Base-by-base conservation (phyloP, 2,113 vertebrate genomes). In the Gambusia holbrooki region DNA sequence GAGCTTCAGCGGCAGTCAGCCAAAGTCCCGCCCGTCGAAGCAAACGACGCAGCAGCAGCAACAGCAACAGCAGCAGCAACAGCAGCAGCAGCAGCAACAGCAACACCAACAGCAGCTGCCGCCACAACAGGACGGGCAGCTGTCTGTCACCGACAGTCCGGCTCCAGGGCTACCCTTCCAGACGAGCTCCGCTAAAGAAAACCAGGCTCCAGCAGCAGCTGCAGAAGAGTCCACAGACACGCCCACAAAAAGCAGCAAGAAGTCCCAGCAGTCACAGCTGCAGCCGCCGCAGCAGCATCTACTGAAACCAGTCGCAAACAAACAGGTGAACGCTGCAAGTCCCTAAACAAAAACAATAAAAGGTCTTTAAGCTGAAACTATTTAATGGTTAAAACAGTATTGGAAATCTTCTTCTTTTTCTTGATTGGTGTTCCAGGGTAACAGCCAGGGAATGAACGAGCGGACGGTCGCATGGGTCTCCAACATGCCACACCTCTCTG, bases 401-500 rank as follows among this genome's bases (percentile, higher is more conserved):
- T 32, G 29, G n/a, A 64, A 68, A 33, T 27, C 37, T 13, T 17
- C 17, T 60, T 32, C 8, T 37, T 11, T 37, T 11, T n/a, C 51
- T 28, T n/a, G 35, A 32, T 30, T 68, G 19, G 35, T 79, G 33
- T 82, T 80, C 62, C 87, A 97, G 96, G 95, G 95, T 88, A 97
- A 93, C 85, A 94, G 96, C 3, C 92, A 95, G 0, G 94, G 95
- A 78, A 94, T 96, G 15, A 97, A 97, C 0, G 97, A 98, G 89
- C 94, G 97, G 79, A 98, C 97, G 0, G 97, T 98, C 6, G 97
- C 97, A 86, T 98, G 97, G 97, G 97, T 98, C 81, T 97, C 97
- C 91, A 98, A 98, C 89, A 98, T 98, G 97, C 97, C 97, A 0
- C 97, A 98, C 83, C 95, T 98, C 71, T 98, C 97, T 0, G 97